Percentiles rank a stretch among this genome's conserved stretches.
phyloP scores from a whole-genome alignment of 2,113 vertebrate genomes.

The Rhea americana region DNA sequence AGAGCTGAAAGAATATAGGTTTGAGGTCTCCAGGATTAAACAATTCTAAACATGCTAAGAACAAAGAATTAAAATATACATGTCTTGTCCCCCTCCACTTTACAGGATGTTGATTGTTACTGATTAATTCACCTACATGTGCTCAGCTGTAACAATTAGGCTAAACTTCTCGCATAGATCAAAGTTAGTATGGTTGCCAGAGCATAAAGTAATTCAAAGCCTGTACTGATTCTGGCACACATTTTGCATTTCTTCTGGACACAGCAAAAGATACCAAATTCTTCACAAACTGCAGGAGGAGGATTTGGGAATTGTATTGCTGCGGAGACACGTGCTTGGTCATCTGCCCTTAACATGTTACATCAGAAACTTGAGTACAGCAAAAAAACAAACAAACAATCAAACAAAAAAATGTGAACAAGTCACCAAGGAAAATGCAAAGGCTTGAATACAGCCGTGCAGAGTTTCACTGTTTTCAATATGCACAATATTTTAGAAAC shows the following conservation, averaged over 20 bases:
- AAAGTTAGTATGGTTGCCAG: background rate
- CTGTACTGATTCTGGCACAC: background rate
- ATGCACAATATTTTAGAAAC: background rate
- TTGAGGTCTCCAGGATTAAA: background rate
- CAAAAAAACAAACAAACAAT: background rate
- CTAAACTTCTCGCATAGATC: background rate
- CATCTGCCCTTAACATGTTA: background rate
- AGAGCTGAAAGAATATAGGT: background rate
- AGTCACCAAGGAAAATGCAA: conserved; percentile 6
- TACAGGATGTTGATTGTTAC: background rate
- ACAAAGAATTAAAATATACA: background rate
- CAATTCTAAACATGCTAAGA: background rate
- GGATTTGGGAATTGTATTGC: background rate
- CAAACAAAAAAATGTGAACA: background rate
- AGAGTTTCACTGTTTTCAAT: background rate
- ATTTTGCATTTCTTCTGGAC: background rate
- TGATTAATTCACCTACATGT: background rate
- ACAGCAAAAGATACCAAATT: background rate
- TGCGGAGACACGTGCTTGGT: conserved; percentile 2
- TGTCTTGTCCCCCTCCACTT: background rate
- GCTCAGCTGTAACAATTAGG: background rate
- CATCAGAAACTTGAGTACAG: conserved; percentile 32
- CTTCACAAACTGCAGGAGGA: background rate
- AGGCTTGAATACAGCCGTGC: conserved; percentile 34
- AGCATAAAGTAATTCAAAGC: background rate